Evolutionary conservation across 92 coral and sea anemone species (phyloP), one percentile per base, ranked within the genome.

Genomic region (Zoanthus sansibaricus): DNA sequence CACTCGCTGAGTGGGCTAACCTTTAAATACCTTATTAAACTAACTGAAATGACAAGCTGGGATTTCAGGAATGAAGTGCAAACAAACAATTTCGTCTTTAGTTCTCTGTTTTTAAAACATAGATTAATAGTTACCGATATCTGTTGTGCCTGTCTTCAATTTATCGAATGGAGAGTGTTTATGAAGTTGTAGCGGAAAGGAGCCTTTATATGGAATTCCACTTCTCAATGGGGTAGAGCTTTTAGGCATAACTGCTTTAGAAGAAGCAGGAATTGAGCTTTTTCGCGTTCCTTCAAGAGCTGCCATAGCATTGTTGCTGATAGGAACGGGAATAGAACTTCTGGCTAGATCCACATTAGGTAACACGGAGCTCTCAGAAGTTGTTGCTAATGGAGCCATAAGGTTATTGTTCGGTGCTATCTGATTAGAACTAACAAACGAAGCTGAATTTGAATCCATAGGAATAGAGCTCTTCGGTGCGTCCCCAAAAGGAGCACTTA

Each of bases 111-210:
- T 49, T 49, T 49, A 49, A 49, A 49, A 49, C 9, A 7, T 49
- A 7, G 1, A 9, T 49, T 49, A 11, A 49, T 52, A 73, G 15
- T 75, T 79, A 71, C 79, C 89, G 62, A 52, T 88, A 0, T 92
- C 87, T 61, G 89, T 88, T 75, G 83, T 62, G 61, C 76, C 84
- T 71, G 86, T 91, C 84, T 92, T 94, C 72, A 89, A 82, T 72
- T 92, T 91, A 2, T 87, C 79, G 13, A 93, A 91, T 37, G 98
- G 99, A n/a, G 94, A 89, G 54, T 94, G 78, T 79, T 95, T 95
- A 83, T 92, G 96, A 77, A 97, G 93, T 17, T 89, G 95, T 37
- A 97, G 78, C 14, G 99, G 99, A 83, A 83, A 97, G 18, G 99
- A 97, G 13, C 95, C 92, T 72, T 71, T 86, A 33, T 69, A 88